A percentile compares a stretch with the other conserved stretches of the same genome.
Evolutionary conservation across 2,113 vertebrate genomes (phyloP).

Genomic region (Tragelaphus strepsiceros): DNA sequence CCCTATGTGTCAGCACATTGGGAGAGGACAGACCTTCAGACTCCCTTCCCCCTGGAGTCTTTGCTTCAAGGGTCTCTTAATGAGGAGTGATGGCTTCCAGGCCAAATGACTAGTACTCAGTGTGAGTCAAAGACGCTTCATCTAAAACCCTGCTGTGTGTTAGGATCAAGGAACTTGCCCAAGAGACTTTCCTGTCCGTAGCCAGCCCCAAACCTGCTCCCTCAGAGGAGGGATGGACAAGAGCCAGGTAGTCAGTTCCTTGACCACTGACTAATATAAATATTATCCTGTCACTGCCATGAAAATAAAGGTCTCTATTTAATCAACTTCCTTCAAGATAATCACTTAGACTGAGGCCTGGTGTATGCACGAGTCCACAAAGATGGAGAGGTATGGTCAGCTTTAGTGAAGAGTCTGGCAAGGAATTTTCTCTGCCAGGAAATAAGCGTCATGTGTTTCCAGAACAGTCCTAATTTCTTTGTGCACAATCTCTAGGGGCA

Average conservation of each 20-base stretch:
- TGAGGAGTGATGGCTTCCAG: not conserved
- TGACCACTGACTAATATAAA: slow-evolving; percentile 12
- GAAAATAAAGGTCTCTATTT: not conserved
- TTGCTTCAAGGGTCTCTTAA: not conserved
- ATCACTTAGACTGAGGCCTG: not conserved
- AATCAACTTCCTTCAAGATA: not conserved
- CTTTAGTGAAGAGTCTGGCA: not conserved
- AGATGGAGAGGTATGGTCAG: not conserved
- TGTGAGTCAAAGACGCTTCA: not conserved
- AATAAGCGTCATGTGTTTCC: not conserved
- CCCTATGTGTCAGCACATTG: not conserved
- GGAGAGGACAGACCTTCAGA: not conserved
- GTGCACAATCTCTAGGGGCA: too few species aligned
- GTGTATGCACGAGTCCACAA: not conserved
- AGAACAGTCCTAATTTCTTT: not conserved
- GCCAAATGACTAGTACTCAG: not conserved
- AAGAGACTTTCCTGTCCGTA: not conserved
- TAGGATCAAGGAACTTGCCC: not conserved
- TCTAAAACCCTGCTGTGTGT: not conserved
- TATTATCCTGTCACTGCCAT: not conserved
- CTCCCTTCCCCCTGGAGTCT: not conserved
- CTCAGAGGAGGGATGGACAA: not conserved
- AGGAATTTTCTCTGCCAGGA: not conserved
- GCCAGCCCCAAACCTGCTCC: not conserved
- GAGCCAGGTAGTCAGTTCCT: not conserved